Base-by-base conservation (phyloP, 2,888 invertebrate species). In the Disparrhopalites patrizii region DNA sequence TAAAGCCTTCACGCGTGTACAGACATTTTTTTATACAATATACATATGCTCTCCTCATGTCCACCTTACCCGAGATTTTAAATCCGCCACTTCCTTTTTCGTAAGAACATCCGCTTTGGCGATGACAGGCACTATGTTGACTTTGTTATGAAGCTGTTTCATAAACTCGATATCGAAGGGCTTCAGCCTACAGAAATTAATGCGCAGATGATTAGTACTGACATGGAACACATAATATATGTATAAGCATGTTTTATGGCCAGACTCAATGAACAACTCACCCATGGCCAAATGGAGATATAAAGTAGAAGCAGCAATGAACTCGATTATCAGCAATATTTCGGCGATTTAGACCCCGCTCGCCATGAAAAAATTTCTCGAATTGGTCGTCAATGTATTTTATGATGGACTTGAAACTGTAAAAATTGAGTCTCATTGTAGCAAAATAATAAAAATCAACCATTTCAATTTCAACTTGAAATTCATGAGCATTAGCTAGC, bases 351-450 rank as follows among this genome's bases (percentile, higher is more conserved):
- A 97, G 83, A 1, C 97, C 97, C 78, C 94, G 94, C 81, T 97
- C 97, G 77, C 93, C 93, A 43, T 91, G 85, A 60, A 93, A 81
- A 79, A 90, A 93, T 71, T 93, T 83, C 81, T 94, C 93, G 81
- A 95, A 98, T 80, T 97, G 97, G 78, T 96, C 94, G 79, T 98
- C 96, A 75, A 98, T 95, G 80, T 97, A 98, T 79, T 93, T 89
- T 73, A 97, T 91, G 75, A 98, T 95, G 67, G 94, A 89, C 81
- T 89, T 87, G 81, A 96, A 96, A 78, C 93, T 93, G 77, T 27
- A 76, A 76, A 58, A 58, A 62, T 66, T 56, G 3, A 7, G 18
- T 36, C 36, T 10, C 36, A 36, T n/a, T n/a, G n/a, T n/a, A n/a
- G n/a, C n/a, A n/a, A n/a, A n/a, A n/a, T n/a, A n/a, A n/a, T n/a